Percentiles rank a stretch among this genome's conserved stretches.
These are phyloP conservation scores for Tubulanus polymorphus DNA, from an alignment of 2,888 invertebrate genomes.

Conservation along the genomic window DNA sequence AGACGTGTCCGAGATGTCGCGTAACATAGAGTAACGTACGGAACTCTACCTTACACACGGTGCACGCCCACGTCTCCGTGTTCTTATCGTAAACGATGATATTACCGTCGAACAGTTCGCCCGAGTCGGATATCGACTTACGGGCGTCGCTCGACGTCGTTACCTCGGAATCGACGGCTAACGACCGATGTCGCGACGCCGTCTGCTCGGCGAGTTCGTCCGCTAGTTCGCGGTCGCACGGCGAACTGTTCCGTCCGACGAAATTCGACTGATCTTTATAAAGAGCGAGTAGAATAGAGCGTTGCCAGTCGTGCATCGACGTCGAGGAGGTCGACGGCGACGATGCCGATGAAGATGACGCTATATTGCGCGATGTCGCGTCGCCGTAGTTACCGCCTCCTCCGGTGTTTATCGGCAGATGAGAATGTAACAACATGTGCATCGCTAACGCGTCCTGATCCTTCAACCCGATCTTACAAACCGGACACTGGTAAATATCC, in stretches of 20 bases:
- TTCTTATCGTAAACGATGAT: neutral
- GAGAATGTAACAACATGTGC: conserved; percentile 41
- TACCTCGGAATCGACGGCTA: neutral
- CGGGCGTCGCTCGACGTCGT: neutral
- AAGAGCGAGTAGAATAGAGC: neutral
- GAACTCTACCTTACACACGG: neutral
- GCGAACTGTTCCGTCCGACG: neutral
- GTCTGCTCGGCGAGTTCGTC: neutral
- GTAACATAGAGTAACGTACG: neutral
- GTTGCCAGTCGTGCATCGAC: neutral
- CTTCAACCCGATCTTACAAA: conserved; percentile 33
- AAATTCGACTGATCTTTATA: neutral
- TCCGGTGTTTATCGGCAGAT: neutral
- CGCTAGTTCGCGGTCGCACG: neutral
- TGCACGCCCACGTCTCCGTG: neutral
- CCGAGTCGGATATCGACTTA: neutral
- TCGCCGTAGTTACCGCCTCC: neutral
- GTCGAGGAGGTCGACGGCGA: neutral
- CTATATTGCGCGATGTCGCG: neutral
- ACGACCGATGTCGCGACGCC: neutral
- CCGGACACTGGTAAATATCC: conserved; percentile 10
- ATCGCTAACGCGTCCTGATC: conserved; percentile 46
- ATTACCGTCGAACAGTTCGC: neutral
- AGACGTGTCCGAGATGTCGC: neutral
- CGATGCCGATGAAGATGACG: neutral